Percentiles rank a stretch among this genome's conserved stretches.
Conservation (phyloP, 2,888 invertebrate genomes). For the Meteorus colon region DNA sequence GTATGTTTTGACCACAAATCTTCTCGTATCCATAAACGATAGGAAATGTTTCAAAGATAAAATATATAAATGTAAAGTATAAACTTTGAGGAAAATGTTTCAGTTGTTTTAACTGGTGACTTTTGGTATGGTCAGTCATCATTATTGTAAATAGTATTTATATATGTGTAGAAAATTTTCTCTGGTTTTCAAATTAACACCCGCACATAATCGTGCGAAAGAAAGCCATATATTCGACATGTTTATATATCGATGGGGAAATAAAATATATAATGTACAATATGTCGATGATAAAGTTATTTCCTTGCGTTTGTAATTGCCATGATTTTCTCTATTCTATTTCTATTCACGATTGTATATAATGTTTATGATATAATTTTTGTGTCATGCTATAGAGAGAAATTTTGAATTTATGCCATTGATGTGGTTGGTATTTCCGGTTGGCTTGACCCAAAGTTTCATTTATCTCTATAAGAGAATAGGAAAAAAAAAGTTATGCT, state of each 20-base stretch:
- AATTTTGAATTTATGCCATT: slow-evolving; percentile 1
- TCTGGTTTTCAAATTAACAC: slow-evolving; percentile 4
- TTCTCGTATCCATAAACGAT: not conserved
- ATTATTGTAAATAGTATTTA: not conserved
- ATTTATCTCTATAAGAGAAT: not conserved
- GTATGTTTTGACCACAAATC: slow-evolving; percentile 9
- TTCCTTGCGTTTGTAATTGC: not conserved
- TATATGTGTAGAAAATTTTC: not conserved
- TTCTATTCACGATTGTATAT: not conserved
- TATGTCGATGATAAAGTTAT: slow-evolving; percentile 8
- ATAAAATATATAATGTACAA: slow-evolving; percentile 12
- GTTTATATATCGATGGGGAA: not conserved
- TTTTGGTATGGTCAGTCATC: not conserved
- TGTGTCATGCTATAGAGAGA: not conserved
- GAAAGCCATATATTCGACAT: slow-evolving; percentile 8
- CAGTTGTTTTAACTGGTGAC: slow-evolving; percentile 3
- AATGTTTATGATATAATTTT: not conserved
- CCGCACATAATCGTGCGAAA: not conserved
- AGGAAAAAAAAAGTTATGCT: not conserved
- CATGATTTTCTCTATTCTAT: not conserved
- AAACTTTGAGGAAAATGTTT: slow-evolving; percentile 1
- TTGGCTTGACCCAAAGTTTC: not conserved
- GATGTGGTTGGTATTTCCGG: not conserved
- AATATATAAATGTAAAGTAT: not conserved
- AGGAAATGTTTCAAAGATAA: slow-evolving; percentile 1